These are phyloP conservation scores for Pimpla rufipes DNA, from an alignment of 2,888 invertebrate genomes.

Conservation along the genomic window DNA sequence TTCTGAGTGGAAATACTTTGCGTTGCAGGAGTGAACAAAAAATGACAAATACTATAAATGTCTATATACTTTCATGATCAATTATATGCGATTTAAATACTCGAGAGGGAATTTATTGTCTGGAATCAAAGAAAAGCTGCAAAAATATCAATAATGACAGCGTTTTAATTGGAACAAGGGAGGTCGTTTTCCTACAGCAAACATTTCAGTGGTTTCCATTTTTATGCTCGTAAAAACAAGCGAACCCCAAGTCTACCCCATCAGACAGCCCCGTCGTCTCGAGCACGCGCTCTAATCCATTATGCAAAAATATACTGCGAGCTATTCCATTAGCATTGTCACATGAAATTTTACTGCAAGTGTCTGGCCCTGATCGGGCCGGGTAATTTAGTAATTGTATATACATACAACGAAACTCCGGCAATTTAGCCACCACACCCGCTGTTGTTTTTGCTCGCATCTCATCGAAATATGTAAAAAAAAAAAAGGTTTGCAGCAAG, in stretches of 20 bases:
- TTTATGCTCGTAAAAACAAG: background rate
- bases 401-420: background rate
- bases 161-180: background rate
- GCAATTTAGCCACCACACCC: background rate
- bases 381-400: background rate
- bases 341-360: background rate
- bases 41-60: too few species aligned
- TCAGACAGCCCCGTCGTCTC: background rate
- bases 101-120: background rate
- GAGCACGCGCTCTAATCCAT: slow-evolving; percentile 2
- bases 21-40: too few species aligned
- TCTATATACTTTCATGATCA: background rate
- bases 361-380: background rate
- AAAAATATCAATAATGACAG: background rate
- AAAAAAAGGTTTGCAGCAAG: background rate
- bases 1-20: too few species aligned
- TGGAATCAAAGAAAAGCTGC: background rate
- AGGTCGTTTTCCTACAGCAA: background rate
- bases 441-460: background rate
- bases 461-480: background rate
- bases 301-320: slow-evolving; percentile 31
- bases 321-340: background rate
- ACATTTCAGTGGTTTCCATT: background rate
- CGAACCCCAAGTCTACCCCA: background rate
- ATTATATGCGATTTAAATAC: background rate